These are phyloP conservation scores for Coenonympha arcania DNA, from an alignment of 2,888 invertebrate species.

Conservation along the genomic window DNA sequence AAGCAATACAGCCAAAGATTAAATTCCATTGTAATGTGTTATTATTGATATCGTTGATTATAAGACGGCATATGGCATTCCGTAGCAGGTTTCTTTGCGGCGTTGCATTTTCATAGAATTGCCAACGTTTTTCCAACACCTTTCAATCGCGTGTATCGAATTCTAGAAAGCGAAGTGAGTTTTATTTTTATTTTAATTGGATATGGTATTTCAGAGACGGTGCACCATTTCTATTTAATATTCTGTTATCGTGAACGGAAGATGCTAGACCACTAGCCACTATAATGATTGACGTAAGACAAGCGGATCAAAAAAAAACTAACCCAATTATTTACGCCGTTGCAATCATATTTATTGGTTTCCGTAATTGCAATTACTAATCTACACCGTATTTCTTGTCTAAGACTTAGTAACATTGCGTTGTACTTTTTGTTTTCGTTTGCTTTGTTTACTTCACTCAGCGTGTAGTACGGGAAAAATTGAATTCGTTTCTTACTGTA, in stretches of 20 bases:
- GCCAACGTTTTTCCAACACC: slow-evolving; percentile 71
- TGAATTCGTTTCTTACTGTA: not conserved
- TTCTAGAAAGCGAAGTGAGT: slow-evolving; percentile 64
- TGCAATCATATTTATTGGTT: slow-evolving; percentile 22
- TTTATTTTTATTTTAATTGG: slow-evolving; percentile 34
- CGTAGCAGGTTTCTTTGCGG: slow-evolving; percentile 62
- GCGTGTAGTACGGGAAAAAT: not conserved
- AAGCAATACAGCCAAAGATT: slow-evolving; percentile 50
- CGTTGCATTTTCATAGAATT: slow-evolving; percentile 71
- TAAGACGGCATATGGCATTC: slow-evolving; percentile 61
- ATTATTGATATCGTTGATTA: slow-evolving; percentile 46
- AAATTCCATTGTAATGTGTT: slow-evolving; percentile 47
- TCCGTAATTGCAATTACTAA: slow-evolving; percentile 20
- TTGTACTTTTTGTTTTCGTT: slow-evolving; percentile 2
- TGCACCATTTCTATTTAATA: slow-evolving; percentile 16
- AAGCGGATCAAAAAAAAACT: slow-evolving; percentile 20
- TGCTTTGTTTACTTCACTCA: slow-evolving; percentile 1
- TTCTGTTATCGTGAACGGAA: slow-evolving; percentile 25
- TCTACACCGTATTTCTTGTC: slow-evolving; percentile 9
- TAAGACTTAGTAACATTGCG: not conserved
- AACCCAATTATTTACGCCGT: slow-evolving; percentile 25
- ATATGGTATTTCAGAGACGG: slow-evolving; percentile 30
- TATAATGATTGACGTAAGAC: slow-evolving; percentile 25
- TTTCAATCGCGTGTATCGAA: slow-evolving; percentile 69
- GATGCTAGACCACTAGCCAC: slow-evolving; percentile 15